Evolutionary conservation across 2,113 vertebrate species (phyloP), one percentile per base, ranked within the genome.

Genomic region (Rhinolophus ferrumequinum): DNA sequence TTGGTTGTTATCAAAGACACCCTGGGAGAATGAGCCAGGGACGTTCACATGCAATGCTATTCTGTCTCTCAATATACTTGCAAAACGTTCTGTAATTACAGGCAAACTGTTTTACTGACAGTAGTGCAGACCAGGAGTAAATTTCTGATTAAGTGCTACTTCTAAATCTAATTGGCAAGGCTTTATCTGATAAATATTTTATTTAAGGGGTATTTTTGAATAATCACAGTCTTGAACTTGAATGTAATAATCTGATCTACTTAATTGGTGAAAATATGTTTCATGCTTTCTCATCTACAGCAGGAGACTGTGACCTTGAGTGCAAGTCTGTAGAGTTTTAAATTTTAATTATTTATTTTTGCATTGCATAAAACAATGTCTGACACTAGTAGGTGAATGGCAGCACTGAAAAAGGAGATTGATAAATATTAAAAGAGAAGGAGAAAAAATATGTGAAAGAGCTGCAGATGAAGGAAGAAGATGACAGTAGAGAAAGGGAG

Each of bases 271-370:
- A 76, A 95, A 47, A 88, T 26, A 16, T 10, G 4, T 50, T 64
- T 88, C 26, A 38, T 19, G 5, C 30, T 75, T 95, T 83, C 44
- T 91, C 54, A 83, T 56, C 26, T 62, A 89, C 3, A 58, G 10
- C 18, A 80, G 8, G 69, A 83, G 58, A 60, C 26, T 35, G 44
- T 92, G 58, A 75, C 33, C 52, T 79, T 35, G 35, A 50, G 3
- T 54, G 7, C 3, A 52, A 66, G 9, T 88, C 33, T 79, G 30
- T 21, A 83, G 38, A 64, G 26, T 72, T 64, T 77, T 16, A 16
- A 28, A 56, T 30, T 91, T 86, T 66, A 85, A 75, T 75, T 70
- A 88, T 26, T 76, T 76, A 93, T 52, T 79, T 82, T 62, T 93
- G 5, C 22, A 21, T 10, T 69, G 18, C 11, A 28, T 60, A 81